Evolutionary conservation across 2,797 vertebrate species (phyloP).

Genomic region (Mareca strepera): DNA sequence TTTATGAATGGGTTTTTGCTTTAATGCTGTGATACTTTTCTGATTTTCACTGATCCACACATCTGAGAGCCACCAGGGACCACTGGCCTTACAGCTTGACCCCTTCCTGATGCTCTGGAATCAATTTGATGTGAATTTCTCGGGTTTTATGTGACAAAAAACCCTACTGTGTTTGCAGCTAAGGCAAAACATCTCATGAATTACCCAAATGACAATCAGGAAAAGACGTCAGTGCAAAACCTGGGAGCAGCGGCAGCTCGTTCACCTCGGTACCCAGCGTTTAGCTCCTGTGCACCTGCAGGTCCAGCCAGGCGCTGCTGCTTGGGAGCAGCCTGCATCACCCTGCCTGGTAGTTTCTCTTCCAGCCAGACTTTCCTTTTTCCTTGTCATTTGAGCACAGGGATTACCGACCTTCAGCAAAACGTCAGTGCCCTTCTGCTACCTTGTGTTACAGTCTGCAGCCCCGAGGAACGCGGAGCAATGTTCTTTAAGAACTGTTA

Average conservation of each 20-base stretch:
- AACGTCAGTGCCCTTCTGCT: accelerated
- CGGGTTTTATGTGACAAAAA: neutral
- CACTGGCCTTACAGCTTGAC: neutral
- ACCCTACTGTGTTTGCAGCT: neutral
- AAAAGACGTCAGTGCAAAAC: neutral
- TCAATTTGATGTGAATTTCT: neutral
- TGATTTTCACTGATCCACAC: neutral
- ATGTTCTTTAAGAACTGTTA: neutral
- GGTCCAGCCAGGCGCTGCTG: neutral
- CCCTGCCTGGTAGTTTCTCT: neutral
- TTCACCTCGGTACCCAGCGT: neutral
- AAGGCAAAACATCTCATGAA: neutral
- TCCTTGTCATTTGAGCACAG: neutral
- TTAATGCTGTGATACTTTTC: neutral
- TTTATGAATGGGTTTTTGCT: slow-evolving; percentile 21
- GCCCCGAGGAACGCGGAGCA: neutral
- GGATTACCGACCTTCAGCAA: neutral
- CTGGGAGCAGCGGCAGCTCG: neutral
- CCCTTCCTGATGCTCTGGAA: neutral
- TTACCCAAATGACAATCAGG: neutral
- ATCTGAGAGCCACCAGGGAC: neutral
- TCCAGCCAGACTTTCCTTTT: neutral
- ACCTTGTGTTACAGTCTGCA: neutral
- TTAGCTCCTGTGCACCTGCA: neutral
- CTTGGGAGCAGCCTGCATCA: neutral